These are phyloP conservation scores for Cactoblastis cactorum DNA, from an alignment of 2,888 invertebrate genomes.

Conservation along the genomic window DNA sequence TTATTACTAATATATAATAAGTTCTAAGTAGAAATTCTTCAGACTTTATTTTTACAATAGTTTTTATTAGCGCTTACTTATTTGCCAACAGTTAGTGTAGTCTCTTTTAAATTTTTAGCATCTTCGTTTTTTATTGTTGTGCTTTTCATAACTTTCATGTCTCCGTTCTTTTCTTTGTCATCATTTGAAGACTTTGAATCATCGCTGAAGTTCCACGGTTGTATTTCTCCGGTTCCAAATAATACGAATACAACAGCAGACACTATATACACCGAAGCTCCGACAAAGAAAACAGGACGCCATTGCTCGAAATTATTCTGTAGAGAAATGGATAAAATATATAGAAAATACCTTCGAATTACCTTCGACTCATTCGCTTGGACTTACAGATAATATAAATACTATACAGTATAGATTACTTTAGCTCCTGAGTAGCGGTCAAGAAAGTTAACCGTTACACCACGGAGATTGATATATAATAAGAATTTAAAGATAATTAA, in stretches of 20 bases:
- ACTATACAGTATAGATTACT: too few species aligned
- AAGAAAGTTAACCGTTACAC: too few species aligned
- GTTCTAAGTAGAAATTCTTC: background rate
- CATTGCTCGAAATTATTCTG: constrained; percentile 86
- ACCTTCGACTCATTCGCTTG: too few species aligned
- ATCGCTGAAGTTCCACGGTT: constrained; percentile 82
- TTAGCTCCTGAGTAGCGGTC: too few species aligned
- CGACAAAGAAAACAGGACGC: constrained; percentile 86
- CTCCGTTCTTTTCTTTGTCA: constrained; percentile 37
- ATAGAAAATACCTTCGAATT: constrained; percentile 10
- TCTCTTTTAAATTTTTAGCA: constrained; percentile 54
- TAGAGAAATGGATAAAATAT: constrained; percentile 28
- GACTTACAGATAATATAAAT: too few species aligned
- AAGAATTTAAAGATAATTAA: background rate
- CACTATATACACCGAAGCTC: constrained; percentile 84
- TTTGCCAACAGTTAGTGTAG: constrained; percentile 46
- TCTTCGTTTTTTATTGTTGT: constrained; percentile 37
- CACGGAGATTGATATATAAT: constrained; percentile 1
- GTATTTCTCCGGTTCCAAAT: constrained; percentile 85
- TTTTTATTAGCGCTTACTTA: constrained; percentile 21
- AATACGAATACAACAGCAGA: constrained; percentile 84
- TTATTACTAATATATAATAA: background rate
- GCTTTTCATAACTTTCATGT: constrained; percentile 42
- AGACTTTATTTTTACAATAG: background rate
- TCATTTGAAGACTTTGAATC: constrained; percentile 30